Evolutionary conservation across 2,888 invertebrate genomes (phyloP), one percentile per base, ranked within the genome.

Genomic region (Cephus runcator): DNA sequence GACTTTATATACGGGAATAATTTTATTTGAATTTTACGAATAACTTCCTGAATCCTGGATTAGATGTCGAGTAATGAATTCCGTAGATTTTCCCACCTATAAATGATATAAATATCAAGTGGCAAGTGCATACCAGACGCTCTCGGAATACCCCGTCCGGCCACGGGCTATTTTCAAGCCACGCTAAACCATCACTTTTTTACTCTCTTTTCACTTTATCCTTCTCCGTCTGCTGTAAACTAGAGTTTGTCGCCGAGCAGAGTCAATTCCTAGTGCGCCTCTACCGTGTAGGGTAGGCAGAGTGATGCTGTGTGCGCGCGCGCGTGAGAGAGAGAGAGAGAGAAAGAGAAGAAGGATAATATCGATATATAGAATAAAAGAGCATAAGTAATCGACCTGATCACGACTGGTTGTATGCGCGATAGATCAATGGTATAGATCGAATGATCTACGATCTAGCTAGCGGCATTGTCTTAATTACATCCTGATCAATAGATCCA

Each of bases 101-200:
- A 76, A 82, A 82, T 84, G 86, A 79, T 86, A 87, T 87, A 88
- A 87, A 88, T 88, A 88, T 87, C 87, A 76, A 83, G 83, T 82
- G 83, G 85, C 87, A 86, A 85, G 86, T 85, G 88, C 88, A 88
- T 88, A 85, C 86, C 87, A 83, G 81, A 86, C 88, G 85, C 81
- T 84, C 84, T 85, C 87, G 73, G 87, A 87, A 88, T 88, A 84
- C 84, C 83, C 81, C 80, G 84, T 82, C 85, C 85, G 85, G 86
- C 85, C 85, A 86, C 80, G 77, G 81, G 85, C 87, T 88, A 88
- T 87, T 88, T 88, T 87, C 83, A 85, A 85, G 85, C 82, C 83
- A 82, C 85, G 83, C 84, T 82, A 83, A 87, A 84, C 76, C 35
- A 15, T 34, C 6, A 6, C 36, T 30, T 23, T 30, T 33, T 30